Percentiles rank a stretch among this genome's conserved stretches.
These are phyloP conservation scores for Lochmaea capreae DNA, from an alignment of 2,888 invertebrate species.

Conservation along the genomic window DNA sequence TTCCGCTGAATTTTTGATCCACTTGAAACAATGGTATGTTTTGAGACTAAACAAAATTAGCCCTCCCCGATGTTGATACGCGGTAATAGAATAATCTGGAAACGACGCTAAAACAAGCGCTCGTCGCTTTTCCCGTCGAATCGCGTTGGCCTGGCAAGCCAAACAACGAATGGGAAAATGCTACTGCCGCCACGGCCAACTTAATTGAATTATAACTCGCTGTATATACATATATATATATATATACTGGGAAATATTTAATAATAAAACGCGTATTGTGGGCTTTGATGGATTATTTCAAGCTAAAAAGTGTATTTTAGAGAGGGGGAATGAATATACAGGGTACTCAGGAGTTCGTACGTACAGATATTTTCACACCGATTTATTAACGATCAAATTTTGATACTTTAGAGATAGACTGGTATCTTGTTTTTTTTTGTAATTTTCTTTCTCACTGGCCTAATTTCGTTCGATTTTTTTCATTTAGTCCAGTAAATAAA, in stretches of 20 bases:
- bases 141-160: constrained; percentile 44
- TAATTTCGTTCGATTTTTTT: too few relatives aligned
- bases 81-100: constrained; percentile 79
- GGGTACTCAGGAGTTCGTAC: neutral
- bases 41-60: constrained; percentile 76
- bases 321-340: neutral
- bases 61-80: constrained; percentile 74
- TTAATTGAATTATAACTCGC: constrained; percentile 58
- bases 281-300: constrained; percentile 57
- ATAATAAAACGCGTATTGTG: constrained; percentile 56
- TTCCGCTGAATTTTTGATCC: constrained; percentile 76
- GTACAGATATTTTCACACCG: too few relatives aligned
- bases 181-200: constrained; percentile 43
- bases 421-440: too few relatives aligned
- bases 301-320: constrained; percentile 25
- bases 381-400: too few relatives aligned
- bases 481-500: too few relatives aligned
- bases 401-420: too few relatives aligned
- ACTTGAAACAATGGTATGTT: constrained; percentile 76
- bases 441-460: too few relatives aligned
- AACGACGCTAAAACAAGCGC: constrained; percentile 57
- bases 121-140: constrained; percentile 38
- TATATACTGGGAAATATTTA: constrained; percentile 53
- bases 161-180: constrained; percentile 55
- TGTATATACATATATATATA: constrained; percentile 13